phyloP scores from a whole-genome alignment of 2,888 invertebrate species.

The Apamea anceps region DNA sequence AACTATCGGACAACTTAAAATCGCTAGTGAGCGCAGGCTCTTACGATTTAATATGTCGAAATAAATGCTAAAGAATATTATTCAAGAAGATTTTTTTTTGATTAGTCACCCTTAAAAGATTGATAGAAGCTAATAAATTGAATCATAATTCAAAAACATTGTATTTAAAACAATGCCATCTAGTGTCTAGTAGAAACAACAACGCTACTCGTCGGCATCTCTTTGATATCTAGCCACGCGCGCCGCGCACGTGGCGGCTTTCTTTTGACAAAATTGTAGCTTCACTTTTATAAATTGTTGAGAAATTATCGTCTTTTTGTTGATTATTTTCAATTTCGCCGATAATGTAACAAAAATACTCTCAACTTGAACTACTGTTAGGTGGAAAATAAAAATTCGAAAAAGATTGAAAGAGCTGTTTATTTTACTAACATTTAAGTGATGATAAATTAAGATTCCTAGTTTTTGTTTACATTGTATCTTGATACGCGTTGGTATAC shows the following conservation, averaged over 20 bases:
- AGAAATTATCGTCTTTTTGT: too few relatives aligned
- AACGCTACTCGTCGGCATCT: constrained; percentile 44
- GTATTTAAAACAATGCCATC: constrained; percentile 46
- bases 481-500: fast-evolving
- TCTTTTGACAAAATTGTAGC: constrained; percentile 57
- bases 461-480: background rate
- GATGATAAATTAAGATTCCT: too few relatives aligned
- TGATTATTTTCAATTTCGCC: background rate
- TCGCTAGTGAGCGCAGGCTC: too few relatives aligned
- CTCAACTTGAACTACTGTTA: background rate
- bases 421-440: background rate
- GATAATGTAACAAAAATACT: too few relatives aligned
- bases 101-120: background rate
- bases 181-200: constrained; percentile 44
- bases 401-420: background rate
- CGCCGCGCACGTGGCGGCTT: constrained; percentile 53
- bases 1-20: too few relatives aligned
- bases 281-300: constrained; percentile 46
- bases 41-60: background rate
- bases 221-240: constrained; percentile 29
- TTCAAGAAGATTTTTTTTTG: background rate
- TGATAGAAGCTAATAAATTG: background rate
- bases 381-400: background rate
- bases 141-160: background rate
- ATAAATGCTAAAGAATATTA: background rate